These are phyloP conservation scores for Cataglyphis cursor DNA, from an alignment of 2,888 invertebrate genomes.

Conservation along the genomic window DNA sequence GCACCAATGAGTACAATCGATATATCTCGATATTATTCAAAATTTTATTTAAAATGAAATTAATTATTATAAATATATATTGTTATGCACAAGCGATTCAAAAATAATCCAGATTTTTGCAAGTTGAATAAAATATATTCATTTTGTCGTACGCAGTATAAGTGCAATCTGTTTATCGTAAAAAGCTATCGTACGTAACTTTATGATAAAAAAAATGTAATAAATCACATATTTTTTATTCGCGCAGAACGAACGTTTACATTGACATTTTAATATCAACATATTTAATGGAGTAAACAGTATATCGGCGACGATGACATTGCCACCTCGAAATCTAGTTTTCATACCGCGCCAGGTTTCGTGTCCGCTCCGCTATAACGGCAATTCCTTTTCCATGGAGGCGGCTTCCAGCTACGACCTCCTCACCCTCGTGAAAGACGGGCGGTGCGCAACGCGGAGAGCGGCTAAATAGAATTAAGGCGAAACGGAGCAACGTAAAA, in stretches of 20 bases:
- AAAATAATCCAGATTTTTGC: no score
- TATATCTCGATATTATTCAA: not conserved
- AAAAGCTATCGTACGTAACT: not conserved
- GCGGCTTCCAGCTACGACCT: constrained; percentile 6
- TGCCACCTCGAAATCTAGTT: constrained; percentile 39
- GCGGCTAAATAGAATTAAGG: constrained; percentile 74
- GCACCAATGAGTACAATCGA: not conserved
- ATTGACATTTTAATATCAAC: constrained; percentile 13
- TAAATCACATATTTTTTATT: not conserved
- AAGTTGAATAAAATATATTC: not conserved
- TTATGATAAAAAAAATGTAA: not conserved
- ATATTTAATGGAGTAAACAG: constrained; percentile 16
- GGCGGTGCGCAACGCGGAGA: constrained; percentile 2
- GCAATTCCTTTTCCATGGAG: constrained; percentile 29
- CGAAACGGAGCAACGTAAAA: constrained; percentile 63
- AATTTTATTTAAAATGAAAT: not conserved
- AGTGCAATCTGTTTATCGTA: not conserved
- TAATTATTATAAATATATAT: not conserved
- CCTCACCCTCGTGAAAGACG: constrained; percentile 45
- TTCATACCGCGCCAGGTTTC: constrained; percentile 25
- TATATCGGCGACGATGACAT: constrained; percentile 11
- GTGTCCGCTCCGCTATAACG: constrained; percentile 16
- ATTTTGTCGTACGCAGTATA: not conserved
- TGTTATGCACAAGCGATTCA: not conserved
- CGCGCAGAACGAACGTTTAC: not conserved